These are phyloP conservation scores for Boloria euphrosyne DNA, from an alignment of 2,888 invertebrate species.

Conservation along the genomic window DNA sequence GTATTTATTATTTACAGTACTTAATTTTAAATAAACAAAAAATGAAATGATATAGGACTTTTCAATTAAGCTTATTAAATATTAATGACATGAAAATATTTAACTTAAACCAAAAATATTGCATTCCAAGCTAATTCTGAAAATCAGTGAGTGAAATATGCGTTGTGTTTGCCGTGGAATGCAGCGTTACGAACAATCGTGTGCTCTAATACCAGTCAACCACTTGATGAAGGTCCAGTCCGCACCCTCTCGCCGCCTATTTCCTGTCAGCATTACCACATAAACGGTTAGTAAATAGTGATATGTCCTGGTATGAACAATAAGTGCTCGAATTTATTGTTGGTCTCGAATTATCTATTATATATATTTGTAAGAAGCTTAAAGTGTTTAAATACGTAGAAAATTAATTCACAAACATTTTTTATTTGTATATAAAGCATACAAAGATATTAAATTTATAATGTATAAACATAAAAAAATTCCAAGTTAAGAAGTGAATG, in stretches of 20 bases:
- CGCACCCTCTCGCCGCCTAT: conserved; percentile 48
- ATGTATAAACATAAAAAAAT: conserved; percentile 13
- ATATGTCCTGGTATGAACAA: conserved; percentile 35
- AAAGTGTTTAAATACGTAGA: no score
- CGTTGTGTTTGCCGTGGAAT: conserved; percentile 70
- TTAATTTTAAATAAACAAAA: conserved; percentile 46
- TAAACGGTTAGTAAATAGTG: conserved; percentile 40
- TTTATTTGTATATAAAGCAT: no score
- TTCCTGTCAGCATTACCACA: conserved; percentile 52
- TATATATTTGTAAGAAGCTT: not conserved
- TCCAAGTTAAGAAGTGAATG: conserved; percentile 41
- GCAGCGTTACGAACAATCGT: conserved; percentile 74
- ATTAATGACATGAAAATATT: not conserved
- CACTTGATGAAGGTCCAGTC: conserved; percentile 77
- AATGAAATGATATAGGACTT: not conserved
- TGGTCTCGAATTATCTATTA: not conserved
- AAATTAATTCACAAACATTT: no score
- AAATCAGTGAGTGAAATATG: conserved; percentile 75
- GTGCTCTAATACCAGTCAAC: conserved; percentile 79
- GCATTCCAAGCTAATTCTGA: conserved; percentile 60
- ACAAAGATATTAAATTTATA: no score
- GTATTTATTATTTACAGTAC: conserved; percentile 51
- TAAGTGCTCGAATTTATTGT: conserved; percentile 22
- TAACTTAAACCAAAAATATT: conserved; percentile 3
- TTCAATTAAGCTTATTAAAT: not conserved